phyloP scores from a whole-genome alignment of 2,888 invertebrate species.

The Eledona agricola region DNA sequence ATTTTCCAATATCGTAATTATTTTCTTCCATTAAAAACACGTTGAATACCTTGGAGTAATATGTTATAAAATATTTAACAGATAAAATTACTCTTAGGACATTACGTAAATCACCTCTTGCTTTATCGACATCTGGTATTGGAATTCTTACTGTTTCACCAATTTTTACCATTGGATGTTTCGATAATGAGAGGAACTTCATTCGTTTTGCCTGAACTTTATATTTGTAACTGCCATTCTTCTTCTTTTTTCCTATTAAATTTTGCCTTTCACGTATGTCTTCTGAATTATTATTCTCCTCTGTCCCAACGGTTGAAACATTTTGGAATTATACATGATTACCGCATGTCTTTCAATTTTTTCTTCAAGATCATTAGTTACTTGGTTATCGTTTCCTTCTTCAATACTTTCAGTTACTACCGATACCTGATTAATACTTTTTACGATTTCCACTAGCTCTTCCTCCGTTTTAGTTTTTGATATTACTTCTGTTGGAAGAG shows the following conservation, averaged over 20 bases:
- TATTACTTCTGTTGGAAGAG: constrained; percentile 37
- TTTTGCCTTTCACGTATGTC: not conserved
- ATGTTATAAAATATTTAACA: too few species aligned
- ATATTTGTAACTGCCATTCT: constrained; percentile 32
- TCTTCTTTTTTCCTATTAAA: constrained; percentile 3
- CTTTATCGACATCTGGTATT: constrained; percentile 36
- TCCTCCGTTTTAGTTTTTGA: constrained; percentile 36
- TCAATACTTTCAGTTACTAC: not conserved
- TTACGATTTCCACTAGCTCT: constrained; percentile 20
- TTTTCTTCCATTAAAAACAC: too few species aligned
- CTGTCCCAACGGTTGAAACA: too few species aligned
- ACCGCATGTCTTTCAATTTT: too few species aligned
- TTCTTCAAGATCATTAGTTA: constrained; percentile 2
- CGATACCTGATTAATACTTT: not conserved
- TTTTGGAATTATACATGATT: not conserved
- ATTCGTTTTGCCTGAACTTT: constrained; percentile 37
- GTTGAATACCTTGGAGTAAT: too few species aligned
- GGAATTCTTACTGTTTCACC: constrained; percentile 36
- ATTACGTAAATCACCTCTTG: too few species aligned
- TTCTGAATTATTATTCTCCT: constrained; percentile 1
- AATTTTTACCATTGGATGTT: constrained; percentile 33
- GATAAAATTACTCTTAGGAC: too few species aligned
- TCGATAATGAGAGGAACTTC: constrained; percentile 33
- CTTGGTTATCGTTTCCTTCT: not conserved
- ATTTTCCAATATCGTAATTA: too few species aligned